Conservation (phyloP, 2,888 invertebrate species). For the Chaetogeoica ovagalla region DNA sequence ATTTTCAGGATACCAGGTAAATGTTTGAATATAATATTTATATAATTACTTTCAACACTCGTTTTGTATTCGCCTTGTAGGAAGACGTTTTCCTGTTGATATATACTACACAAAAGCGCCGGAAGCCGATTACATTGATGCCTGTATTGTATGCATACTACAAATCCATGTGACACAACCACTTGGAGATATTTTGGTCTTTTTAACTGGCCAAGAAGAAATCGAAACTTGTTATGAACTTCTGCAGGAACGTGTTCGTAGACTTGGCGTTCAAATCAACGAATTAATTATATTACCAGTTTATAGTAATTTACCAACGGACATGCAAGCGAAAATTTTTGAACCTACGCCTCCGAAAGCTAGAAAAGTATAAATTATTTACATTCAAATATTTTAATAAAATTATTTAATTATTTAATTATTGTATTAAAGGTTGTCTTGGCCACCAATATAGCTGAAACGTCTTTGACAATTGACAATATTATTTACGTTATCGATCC, state of each 20-base stretch:
- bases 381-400: not conserved
- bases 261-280: slow-evolving; percentile 88
- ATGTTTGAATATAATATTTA: not conserved
- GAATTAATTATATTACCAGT: slow-evolving; percentile 93
- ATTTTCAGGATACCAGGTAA: slow-evolving; percentile 87
- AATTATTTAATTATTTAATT: not conserved
- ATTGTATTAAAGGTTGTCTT: slow-evolving; percentile 75
- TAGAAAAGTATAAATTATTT: slow-evolving; percentile 70
- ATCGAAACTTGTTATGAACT: slow-evolving; percentile 89
- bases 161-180: slow-evolving; percentile 99
- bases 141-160: slow-evolving; percentile 93
- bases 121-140: slow-evolving; percentile 98
- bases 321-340: slow-evolving; percentile 99
- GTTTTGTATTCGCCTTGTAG: slow-evolving; percentile 60
- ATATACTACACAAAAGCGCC: slow-evolving; percentile 99
- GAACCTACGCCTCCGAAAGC: slow-evolving; percentile 96
- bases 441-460: slow-evolving; percentile 99
- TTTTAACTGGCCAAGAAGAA: slow-evolving; percentile 75
- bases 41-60: no score
- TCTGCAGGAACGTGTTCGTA: slow-evolving; percentile 84
- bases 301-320: slow-evolving; percentile 97
- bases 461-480: slow-evolving; percentile 97
- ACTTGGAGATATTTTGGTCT: slow-evolving; percentile 92
- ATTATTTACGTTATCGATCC: slow-evolving; percentile 99
- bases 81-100: slow-evolving; percentile 95